Evolutionary conservation across 2,888 invertebrate genomes (phyloP), one percentile per base, ranked within the genome.

Genomic region (Lamproptera curius): DNA sequence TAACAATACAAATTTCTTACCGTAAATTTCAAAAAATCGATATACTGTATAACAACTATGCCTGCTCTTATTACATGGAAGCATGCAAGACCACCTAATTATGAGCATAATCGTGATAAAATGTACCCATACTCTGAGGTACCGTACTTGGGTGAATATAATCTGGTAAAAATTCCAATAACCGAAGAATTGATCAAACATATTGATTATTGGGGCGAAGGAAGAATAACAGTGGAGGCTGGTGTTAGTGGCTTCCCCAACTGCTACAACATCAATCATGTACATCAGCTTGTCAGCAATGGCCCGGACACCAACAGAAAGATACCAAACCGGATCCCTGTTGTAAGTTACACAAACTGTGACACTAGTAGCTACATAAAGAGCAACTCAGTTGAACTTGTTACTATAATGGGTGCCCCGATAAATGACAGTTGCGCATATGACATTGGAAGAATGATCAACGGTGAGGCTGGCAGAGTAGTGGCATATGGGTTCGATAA

Each of bases 201-300:
- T 40, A 63, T 75, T 1, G 73, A 74, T 53, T 75, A 75, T 33
- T 75, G 74, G 74, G 73, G 75, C 1, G 73, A 74, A 44, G 75
- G 74, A 0, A 61, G 56, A 41, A 62, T 72, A 1, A 44, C 44
- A 0, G 23, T 55, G 0, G n/a, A 46, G 2, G 38, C 16, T 0
- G 66, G 62, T 0, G 38, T 20, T 13, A 69, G 63, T 15, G 74
- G 74, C 0, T 73, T 68, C 46, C 2, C 56, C 0, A 55, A 70
- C 38, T 67, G 70, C 26, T 75, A 70, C 42, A 73, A 73, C 16
- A 65, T 75, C 2, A 75, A 75, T 48, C 67, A 70, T 39, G 54
- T 59, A 2, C 61, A 58, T 28, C 70, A 69, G 42, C 59, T 67
- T 1, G 72, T 74, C 5, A 70, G 69, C 51, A 67, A 67, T 23